Evolutionary conservation across 1,140 invertebrate species (phyloP).

Genomic region (Pissodes strobi): DNA sequence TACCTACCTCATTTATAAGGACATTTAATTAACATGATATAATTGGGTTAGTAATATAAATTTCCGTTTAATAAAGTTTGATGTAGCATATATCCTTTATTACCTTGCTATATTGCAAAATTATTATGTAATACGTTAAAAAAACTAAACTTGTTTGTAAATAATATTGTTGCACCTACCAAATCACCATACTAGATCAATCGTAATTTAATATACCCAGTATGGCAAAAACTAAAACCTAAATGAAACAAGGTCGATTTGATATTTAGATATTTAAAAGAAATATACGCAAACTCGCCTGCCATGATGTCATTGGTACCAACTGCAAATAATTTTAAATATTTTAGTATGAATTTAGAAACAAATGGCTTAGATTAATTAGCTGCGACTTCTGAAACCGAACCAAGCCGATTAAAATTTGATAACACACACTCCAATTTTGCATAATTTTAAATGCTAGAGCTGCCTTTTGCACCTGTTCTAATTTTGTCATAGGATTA

Average conservation of each 20-base stretch:
- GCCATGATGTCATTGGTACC: neutral
- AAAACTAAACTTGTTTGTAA: neutral
- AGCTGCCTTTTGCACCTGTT: no score
- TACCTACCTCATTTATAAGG: no score
- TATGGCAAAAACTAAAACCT: neutral
- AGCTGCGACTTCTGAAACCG: no score
- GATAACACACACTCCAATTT: no score
- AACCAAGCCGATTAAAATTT: no score
- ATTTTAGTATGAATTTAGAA: no score
- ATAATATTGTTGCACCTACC: neutral
- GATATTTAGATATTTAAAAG: neutral
- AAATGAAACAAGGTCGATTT: slow-evolving; percentile 11
- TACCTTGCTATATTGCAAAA: neutral
- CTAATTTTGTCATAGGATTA: no score
- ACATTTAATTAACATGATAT: no score
- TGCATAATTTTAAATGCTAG: no score
- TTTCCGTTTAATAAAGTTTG: neutral
- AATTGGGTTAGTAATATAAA: no score
- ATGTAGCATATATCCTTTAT: neutral
- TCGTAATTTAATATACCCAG: neutral
- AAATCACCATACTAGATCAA: slow-evolving; percentile 6
- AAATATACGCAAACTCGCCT: neutral
- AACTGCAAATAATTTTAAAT: neutral
- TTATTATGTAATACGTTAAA: neutral
- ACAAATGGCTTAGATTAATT: no score